These are phyloP conservation scores for Belgica antarctica DNA, from an alignment of 2,888 invertebrate species.

Conservation along the genomic window DNA sequence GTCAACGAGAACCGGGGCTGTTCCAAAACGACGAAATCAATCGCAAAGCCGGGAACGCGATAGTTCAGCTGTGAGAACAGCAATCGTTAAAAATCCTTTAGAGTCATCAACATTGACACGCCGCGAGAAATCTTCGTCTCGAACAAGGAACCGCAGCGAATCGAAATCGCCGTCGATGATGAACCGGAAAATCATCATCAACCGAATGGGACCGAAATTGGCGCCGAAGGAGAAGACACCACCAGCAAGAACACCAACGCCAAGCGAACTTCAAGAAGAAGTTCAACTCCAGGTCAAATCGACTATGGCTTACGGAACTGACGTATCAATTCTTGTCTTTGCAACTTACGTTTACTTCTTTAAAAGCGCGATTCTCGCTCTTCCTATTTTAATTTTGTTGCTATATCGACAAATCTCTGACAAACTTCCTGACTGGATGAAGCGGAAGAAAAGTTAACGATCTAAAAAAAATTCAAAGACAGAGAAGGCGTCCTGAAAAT, in stretches of 20 bases:
- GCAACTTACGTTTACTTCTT: constrained; percentile 81
- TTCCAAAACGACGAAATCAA: constrained; percentile 52
- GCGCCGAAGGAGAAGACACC: constrained; percentile 32
- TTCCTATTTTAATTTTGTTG: constrained; percentile 73
- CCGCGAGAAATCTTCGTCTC: constrained; percentile 31
- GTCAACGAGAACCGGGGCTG: constrained; percentile 45
- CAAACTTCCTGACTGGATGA: constrained; percentile 62
- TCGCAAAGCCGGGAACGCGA: constrained; percentile 53
- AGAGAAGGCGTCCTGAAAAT: too few relatives aligned
- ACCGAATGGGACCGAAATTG: not conserved
- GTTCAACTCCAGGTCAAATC: constrained; percentile 68
- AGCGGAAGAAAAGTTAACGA: constrained; percentile 50
- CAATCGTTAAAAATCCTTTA: not conserved
- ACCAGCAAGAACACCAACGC: constrained; percentile 45
- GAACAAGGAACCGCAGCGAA: constrained; percentile 45
- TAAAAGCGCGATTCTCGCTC: constrained; percentile 74
- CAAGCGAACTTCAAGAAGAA: constrained; percentile 60
- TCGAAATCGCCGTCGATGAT: constrained; percentile 48
- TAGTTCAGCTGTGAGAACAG: not conserved
- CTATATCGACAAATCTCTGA: constrained; percentile 74
- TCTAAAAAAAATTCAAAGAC: too few relatives aligned
- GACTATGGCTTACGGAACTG: constrained; percentile 70
- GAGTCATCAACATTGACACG: not conserved
- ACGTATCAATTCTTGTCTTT: constrained; percentile 69
- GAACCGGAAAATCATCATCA: constrained; percentile 45